Evolutionary conservation across 2,888 invertebrate genomes (phyloP).

Genomic region (Caenorhabditis becei): DNA sequence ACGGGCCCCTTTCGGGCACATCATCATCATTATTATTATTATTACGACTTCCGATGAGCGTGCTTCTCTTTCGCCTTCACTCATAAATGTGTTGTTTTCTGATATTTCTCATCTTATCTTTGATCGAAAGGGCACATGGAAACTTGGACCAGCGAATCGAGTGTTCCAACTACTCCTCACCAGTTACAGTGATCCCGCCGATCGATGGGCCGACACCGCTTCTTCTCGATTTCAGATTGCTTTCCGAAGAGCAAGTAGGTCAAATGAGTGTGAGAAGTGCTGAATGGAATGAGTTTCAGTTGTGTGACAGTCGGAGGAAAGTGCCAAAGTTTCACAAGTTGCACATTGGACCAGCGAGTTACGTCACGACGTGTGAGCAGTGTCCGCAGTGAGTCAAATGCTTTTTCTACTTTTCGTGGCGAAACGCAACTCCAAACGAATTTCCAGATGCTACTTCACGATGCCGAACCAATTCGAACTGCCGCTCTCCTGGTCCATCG

Average conservation of each 20-base stretch:
- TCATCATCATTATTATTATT: background rate
- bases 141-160: constrained; percentile 40
- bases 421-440: background rate
- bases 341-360: constrained; percentile 42
- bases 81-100: background rate
- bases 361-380: constrained; percentile 54
- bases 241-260: constrained; percentile 48
- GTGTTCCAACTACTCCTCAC: constrained; percentile 50
- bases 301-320: constrained; percentile 38
- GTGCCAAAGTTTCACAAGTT: constrained; percentile 49
- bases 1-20: background rate
- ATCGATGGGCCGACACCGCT: constrained; percentile 30
- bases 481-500: constrained; percentile 51
- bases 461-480: constrained; percentile 63
- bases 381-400: constrained; percentile 63
- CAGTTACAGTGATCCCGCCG: constrained; percentile 45
- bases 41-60: background rate
- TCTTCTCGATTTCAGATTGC: constrained; percentile 50
- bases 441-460: constrained; percentile 62
- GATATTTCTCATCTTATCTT: too few species aligned
- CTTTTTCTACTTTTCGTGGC: too few species aligned
- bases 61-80: background rate
- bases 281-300: constrained; percentile 17
- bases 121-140: background rate
- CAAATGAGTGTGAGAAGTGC: background rate